Evolutionary conservation across 2,113 vertebrate species (phyloP).

Genomic region (Oxyruncus cristatus): DNA sequence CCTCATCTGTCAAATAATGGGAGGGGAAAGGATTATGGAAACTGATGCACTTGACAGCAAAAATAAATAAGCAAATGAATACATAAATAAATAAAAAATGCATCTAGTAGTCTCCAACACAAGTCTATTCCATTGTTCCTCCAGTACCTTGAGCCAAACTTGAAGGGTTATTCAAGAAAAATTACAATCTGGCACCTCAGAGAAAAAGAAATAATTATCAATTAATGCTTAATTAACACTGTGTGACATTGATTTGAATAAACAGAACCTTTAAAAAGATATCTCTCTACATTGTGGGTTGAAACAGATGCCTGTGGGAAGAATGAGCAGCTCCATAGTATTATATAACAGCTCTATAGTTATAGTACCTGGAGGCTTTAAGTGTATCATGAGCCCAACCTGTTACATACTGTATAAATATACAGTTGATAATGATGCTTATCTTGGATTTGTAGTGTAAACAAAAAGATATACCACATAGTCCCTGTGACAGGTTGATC

Average conservation of each 20-base stretch:
- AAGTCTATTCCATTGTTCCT: neutral
- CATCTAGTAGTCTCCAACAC: neutral
- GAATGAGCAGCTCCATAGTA: neutral
- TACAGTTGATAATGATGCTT: neutral
- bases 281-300: neutral
- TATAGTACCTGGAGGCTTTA: neutral
- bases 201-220: neutral
- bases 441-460: constrained; percentile 27
- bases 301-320: neutral
- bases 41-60: neutral
- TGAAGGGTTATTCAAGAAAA: constrained; percentile 2
- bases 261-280: neutral
- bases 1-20: neutral
- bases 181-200: neutral
- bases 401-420: neutral
- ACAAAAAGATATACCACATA: neutral
- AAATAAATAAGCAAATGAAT: neutral
- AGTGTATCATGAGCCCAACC: neutral
- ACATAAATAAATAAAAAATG: neutral
- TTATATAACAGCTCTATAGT: neutral
- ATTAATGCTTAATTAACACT: constrained; percentile 48
- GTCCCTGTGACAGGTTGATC: neutral
- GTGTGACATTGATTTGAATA: constrained; percentile 12
- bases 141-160: neutral
- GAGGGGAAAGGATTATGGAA: neutral